Evolutionary conservation across 2,113 vertebrate species (phyloP).

Genomic region (Macrotis lagotis): DNA sequence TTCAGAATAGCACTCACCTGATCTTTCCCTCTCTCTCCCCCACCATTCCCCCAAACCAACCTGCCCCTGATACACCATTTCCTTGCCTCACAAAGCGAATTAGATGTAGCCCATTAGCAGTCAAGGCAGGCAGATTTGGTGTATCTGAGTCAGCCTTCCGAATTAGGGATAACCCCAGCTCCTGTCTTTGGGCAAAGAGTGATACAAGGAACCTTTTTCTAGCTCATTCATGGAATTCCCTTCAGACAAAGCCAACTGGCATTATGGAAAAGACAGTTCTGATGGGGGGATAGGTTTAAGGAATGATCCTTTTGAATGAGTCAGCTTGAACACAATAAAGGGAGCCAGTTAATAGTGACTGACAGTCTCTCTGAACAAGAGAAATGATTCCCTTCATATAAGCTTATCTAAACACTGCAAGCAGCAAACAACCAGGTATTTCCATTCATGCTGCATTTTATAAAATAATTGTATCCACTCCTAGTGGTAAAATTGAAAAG

Average conservation of each 20-base stretch:
- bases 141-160: constrained; percentile 26
- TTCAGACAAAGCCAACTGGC: constrained; percentile 38
- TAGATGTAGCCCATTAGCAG: constrained; percentile 46
- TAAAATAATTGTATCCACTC: constrained; percentile 31
- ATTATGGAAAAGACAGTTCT: constrained; percentile 14
- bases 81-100: constrained; percentile 6
- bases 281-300: constrained; percentile 33
- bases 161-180: constrained; percentile 39
- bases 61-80: neutral
- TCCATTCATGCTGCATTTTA: constrained; percentile 57
- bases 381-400: constrained; percentile 45
- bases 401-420: constrained; percentile 72
- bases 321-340: constrained; percentile 45
- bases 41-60: neutral
- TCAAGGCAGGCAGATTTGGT: constrained; percentile 39
- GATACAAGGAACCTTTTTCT: constrained; percentile 57
- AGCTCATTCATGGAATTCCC: constrained; percentile 59
- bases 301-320: constrained; percentile 50
- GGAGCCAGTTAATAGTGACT: neutral
- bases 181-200: constrained; percentile 34
- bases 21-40: constrained; percentile 58
- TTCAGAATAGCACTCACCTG: constrained; percentile 72
- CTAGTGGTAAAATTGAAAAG: constrained; percentile 46
- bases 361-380: constrained; percentile 50
- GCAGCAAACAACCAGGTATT: constrained; percentile 51